phyloP scores from a whole-genome alignment of 1,140 invertebrate genomes.

The Megathymus violae region DNA sequence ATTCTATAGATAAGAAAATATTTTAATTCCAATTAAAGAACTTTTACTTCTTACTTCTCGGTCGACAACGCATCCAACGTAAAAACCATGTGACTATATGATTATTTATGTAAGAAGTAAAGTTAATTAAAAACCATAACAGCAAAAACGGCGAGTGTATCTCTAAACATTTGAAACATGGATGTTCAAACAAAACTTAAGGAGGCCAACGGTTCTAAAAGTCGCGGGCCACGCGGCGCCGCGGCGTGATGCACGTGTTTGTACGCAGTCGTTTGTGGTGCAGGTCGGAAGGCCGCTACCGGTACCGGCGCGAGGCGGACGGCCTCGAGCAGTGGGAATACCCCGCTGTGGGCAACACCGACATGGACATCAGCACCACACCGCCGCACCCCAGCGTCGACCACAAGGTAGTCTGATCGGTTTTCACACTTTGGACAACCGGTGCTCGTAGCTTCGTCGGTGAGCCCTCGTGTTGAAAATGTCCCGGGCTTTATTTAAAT shows the following conservation, averaged over 20 bases:
- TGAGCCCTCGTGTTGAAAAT: too few species aligned
- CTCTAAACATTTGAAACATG: too few species aligned
- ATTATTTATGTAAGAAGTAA: too few species aligned
- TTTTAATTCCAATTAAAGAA: too few species aligned
- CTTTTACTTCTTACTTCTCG: too few species aligned
- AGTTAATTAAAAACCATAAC: too few species aligned
- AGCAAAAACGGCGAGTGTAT: too few species aligned
- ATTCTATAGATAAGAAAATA: too few species aligned
- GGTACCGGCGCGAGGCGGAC: constrained; percentile 73
- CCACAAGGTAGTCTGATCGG: constrained; percentile 41
- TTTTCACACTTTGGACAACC: background rate
- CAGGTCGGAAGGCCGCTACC: constrained; percentile 80
- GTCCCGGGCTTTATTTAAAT: too few species aligned
- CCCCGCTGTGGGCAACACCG: constrained; percentile 62
- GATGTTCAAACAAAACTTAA: constrained; percentile 21
- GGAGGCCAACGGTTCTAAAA: constrained; percentile 24
- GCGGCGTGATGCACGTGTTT: constrained; percentile 30
- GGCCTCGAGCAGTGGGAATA: constrained; percentile 78
- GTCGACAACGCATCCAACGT: too few species aligned
- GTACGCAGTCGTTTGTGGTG: constrained; percentile 45
- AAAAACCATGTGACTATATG: too few species aligned
- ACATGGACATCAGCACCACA: constrained; percentile 81
- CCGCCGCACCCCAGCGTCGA: constrained; percentile 63
- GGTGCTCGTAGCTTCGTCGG: too few species aligned
- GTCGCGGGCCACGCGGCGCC: constrained; percentile 18